Base-by-base conservation (phyloP, 2,888 invertebrate species). In the Acholoe squamosa region DNA sequence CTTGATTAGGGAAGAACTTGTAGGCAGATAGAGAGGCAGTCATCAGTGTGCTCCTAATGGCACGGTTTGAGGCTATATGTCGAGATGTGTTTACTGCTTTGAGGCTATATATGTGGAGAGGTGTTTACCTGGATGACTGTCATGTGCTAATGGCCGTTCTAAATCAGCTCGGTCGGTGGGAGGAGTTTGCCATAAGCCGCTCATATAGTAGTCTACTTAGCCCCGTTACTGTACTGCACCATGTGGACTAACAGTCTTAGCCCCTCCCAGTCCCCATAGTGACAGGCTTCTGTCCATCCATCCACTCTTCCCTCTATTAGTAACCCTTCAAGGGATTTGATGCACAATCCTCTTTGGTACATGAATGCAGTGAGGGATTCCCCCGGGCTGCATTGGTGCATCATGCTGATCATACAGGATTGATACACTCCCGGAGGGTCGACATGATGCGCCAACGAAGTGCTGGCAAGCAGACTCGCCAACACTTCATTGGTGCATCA, bases 51-150 rank as follows among this genome's bases (percentile, higher is more conserved):
- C 16, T 14, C 31, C 80, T 80, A 43, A 80, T 34, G 80, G 80
- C 43, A 16, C 10, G 80, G 31, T 80, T 33, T 80, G 80, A 80
- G 34, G 80, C 80, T 80, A 80, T 80, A 80, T 80, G 80, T 80
- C 80, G 80, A 80, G 80, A 80, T 34, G 34, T 80, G 43, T 80
- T 80, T 80, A 43, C 80, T n/a, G n/a, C n/a, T n/a, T n/a, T n/a
- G n/a, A n/a, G n/a, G n/a, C n/a, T n/a, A n/a, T n/a, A n/a, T n/a
- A 80, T 80, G 80, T 80, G 34, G 80, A 80, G 80, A 80, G 80
- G 34, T 80, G 43, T 80, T 80, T 80, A 43, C 80, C 43, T 14
- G 80, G 7, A 34, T 5, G 16, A 80, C 80, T 80, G 33, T 80
- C 80, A 80, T 31, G 80, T 43, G 19, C 34, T 80, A 80, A 80